Evolutionary conservation across 2,888 invertebrate species (phyloP).

Genomic region (Gastracanthus pulcherrimus): DNA sequence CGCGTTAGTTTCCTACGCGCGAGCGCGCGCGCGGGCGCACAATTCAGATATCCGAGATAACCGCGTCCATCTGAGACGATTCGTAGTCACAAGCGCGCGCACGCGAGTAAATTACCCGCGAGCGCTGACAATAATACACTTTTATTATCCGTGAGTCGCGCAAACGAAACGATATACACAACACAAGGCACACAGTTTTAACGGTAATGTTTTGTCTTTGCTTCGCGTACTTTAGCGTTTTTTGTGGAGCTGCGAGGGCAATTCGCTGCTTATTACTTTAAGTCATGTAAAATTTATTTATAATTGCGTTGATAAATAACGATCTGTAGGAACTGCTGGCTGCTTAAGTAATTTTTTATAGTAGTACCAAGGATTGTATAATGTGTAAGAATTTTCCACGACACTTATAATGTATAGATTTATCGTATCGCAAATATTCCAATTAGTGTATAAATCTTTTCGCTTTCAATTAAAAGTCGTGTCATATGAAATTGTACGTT

Average conservation of each 20-base stretch:
- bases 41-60: constrained; percentile 38
- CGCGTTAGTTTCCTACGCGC: neutral
- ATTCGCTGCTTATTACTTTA: neutral
- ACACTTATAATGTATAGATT: too few relatives aligned
- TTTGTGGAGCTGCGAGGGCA: neutral
- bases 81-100: neutral
- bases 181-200: neutral
- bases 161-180: neutral
- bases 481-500: too few relatives aligned
- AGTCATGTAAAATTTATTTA: neutral
- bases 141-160: neutral
- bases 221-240: neutral
- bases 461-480: too few relatives aligned
- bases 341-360: too few relatives aligned
- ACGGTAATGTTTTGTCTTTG: neutral
- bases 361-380: too few relatives aligned
- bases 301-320: too few relatives aligned
- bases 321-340: too few relatives aligned
- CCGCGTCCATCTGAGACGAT: neutral
- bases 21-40: neutral
- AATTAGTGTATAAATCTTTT: too few relatives aligned
- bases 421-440: too few relatives aligned
- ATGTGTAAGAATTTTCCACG: too few relatives aligned
- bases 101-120: neutral
- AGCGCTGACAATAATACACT: too few relatives aligned